These are phyloP conservation scores for Oegoconia quadripuncta DNA, from an alignment of 2,888 invertebrate species.

Conservation along the genomic window DNA sequence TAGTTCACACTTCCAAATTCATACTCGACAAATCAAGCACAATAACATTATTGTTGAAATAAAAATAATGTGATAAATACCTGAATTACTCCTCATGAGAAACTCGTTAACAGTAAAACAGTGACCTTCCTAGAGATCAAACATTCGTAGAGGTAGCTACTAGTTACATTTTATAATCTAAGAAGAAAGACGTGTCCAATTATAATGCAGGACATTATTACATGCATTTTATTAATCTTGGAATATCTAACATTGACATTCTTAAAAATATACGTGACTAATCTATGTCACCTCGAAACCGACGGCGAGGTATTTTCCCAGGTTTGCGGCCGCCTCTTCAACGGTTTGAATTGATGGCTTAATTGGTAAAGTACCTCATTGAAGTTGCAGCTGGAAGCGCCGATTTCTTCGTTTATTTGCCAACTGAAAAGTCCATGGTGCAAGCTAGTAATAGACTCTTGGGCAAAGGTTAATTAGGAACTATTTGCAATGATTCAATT, in stretches of 20 bases:
- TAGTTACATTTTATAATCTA: slow-evolving; percentile 48
- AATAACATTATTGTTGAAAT: slow-evolving; percentile 48
- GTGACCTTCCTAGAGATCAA: slow-evolving; percentile 57
- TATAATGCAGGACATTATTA: slow-evolving; percentile 40
- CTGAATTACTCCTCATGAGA: slow-evolving; percentile 72
- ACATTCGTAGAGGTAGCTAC: slow-evolving; percentile 57
- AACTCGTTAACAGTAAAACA: slow-evolving; percentile 63
- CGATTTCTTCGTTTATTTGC: slow-evolving; percentile 49
- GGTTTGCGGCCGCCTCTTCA: slow-evolving; percentile 7
- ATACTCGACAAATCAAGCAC: slow-evolving; percentile 46
- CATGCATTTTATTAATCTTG: slow-evolving; percentile 51
- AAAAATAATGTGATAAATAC: slow-evolving; percentile 70
- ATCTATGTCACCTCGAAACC: slow-evolving; percentile 72
- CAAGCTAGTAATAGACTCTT: slow-evolving; percentile 62
- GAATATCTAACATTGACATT: slow-evolving; percentile 38
- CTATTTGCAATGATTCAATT: slow-evolving; percentile 33
- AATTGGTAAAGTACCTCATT: slow-evolving; percentile 74
- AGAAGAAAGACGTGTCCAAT: slow-evolving; percentile 47
- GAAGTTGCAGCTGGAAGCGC: slow-evolving; percentile 27
- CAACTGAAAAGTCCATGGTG: slow-evolving; percentile 78
- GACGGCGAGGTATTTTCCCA: slow-evolving; percentile 24
- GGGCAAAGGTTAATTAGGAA: slow-evolving; percentile 32
- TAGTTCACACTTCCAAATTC: slow-evolving; percentile 27
- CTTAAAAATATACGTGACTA: slow-evolving; percentile 51
- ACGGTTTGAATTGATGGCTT: slow-evolving; percentile 24